Evolutionary conservation across 2,113 vertebrate species (phyloP), one percentile per base, ranked within the genome.

Genomic region (Oenanthe oenanthe): DNA sequence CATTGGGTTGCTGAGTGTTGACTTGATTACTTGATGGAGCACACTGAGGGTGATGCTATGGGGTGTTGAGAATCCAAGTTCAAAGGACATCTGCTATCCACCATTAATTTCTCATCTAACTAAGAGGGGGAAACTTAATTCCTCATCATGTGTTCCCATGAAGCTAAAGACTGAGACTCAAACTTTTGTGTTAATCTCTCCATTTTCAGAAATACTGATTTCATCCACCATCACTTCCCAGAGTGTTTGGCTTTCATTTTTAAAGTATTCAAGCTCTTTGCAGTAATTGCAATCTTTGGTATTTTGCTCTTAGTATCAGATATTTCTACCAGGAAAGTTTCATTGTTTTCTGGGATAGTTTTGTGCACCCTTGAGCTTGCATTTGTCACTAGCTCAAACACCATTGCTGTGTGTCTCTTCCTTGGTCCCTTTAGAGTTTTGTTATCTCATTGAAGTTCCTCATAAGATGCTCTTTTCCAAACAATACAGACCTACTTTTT

Each of bases 401-500:
- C 26, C 18, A 65, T 76, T 70, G 21, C 63, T 88, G 31, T 17
- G 10, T 84, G 51, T 80, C 28, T 84, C 28, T 71, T 95, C 56
- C 32, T 43, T 38, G 14, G 65, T 86, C 72, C 65, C 85, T 68
- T 74, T 63, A 81, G 78, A 88, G 65, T 71, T 90, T 67, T n/a
- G 7, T 50, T 77, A 67, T 53, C 75, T 92, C 67, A 56, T 0
- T 74, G 75, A 67, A 94, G 48, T 74, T 43, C 19, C 67, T 90
- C 51, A 25, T 56, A 93, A 88, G 75, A 77, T 53, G 25, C 40
- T 63, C 40, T 90, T 93, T 92, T 86, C 82, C 53, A 93, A 94
- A 95, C 63, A 88, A 81, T 34, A 51, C 45, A 94, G 68, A 81
- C 31, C 61, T 90, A 81, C n/a, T 71, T 92, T 87, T 88, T 40